These are phyloP conservation scores for Cephus runcator DNA, from an alignment of 2,888 invertebrate genomes.

Conservation along the genomic window DNA sequence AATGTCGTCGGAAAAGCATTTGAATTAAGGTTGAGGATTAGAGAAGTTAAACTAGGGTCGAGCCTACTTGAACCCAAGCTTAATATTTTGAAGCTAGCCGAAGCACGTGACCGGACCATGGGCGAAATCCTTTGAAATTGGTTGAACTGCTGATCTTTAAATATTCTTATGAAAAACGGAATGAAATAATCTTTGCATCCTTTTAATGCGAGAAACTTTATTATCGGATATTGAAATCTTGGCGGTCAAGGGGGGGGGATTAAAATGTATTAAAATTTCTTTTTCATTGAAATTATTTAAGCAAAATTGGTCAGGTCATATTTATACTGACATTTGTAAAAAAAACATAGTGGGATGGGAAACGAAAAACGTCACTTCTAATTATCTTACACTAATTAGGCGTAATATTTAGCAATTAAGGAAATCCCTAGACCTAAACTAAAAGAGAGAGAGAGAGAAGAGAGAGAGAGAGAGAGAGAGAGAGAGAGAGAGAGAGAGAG, in stretches of 20 bases:
- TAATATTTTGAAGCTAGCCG: neutral
- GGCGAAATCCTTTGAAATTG: slow-evolving; percentile 3
- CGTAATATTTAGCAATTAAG: too few species aligned
- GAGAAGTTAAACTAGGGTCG: neutral
- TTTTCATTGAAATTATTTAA: neutral
- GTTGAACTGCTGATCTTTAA: neutral
- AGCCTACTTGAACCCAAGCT: neutral
- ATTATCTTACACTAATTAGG: neutral
- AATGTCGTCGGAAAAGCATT: neutral
- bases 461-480: too few species aligned
- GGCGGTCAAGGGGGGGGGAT: neutral
- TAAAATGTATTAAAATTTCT: neutral
- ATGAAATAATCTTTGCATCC: neutral
- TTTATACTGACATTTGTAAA: neutral
- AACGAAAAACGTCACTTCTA: neutral
- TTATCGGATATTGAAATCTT: slow-evolving; percentile 7
- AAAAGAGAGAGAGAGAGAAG: neutral
- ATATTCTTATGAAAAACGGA: neutral
- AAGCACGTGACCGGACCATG: slow-evolving; percentile 2
- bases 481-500: neutral
- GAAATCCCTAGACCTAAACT: too few species aligned
- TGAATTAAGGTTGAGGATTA: neutral
- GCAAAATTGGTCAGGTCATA: neutral
- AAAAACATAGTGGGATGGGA: neutral
- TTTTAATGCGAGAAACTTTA: neutral